Evolutionary conservation across 2,113 vertebrate species (phyloP).

Genomic region (Anguilla japonica): DNA sequence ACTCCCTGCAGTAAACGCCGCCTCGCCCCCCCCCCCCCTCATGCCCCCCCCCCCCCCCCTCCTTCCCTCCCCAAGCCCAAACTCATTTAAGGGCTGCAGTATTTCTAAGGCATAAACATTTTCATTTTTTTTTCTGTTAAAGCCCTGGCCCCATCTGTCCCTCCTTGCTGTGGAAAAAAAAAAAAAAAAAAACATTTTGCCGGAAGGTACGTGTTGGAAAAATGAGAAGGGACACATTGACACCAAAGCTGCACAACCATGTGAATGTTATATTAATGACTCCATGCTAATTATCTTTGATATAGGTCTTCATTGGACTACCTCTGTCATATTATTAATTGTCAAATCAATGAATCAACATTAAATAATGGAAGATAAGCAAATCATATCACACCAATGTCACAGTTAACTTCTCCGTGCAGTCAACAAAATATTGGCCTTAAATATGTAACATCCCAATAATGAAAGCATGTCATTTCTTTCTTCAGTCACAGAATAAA

Average conservation of each 20-base stretch:
- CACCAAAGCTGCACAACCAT: neutral
- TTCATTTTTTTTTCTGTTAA: no score
- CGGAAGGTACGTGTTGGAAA: neutral
- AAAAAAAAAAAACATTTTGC: neutral
- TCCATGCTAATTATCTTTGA: neutral
- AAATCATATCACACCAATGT: neutral
- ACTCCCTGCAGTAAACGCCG: conserved; percentile 3
- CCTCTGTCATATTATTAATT: neutral
- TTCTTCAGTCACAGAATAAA: no score
- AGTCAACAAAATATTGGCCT: neutral
- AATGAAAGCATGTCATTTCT: no score
- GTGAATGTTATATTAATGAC: neutral
- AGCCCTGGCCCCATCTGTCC: no score
- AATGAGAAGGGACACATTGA: neutral
- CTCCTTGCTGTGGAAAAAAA: neutral
- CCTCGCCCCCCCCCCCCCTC: neutral
- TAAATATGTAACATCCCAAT: no score
- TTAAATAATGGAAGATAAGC: neutral
- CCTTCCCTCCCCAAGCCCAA: neutral
- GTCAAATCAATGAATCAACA: neutral
- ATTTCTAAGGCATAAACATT: neutral
- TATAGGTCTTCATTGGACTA: neutral
- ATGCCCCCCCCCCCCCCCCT: neutral
- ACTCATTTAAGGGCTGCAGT: neutral
- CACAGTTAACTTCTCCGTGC: neutral